A percentile compares a stretch with the other conserved stretches of the same genome.
Evolutionary conservation across 92 coral and sea anemone species (phyloP).

Genomic region (Palythoa grandiflora): DNA sequence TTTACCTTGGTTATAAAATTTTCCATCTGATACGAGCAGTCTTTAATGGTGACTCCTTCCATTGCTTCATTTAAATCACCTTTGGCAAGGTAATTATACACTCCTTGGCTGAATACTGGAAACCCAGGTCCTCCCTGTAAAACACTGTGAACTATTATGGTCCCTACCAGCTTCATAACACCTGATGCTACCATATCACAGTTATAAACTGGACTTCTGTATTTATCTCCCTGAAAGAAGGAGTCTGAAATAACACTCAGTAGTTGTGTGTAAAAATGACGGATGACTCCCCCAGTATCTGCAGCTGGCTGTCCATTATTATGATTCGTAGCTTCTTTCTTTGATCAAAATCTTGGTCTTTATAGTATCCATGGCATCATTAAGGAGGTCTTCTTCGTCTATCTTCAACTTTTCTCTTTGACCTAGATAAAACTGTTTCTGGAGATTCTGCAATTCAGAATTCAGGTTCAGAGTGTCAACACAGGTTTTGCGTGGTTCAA

Average conservation of each 20-base stretch:
- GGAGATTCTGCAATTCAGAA: slow-evolving; percentile 33
- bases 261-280: slow-evolving; percentile 73
- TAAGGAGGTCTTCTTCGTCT: slow-evolving; percentile 27
- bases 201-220: slow-evolving; percentile 62
- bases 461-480: slow-evolving; percentile 25
- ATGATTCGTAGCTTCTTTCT: background rate
- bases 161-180: slow-evolving; percentile 73
- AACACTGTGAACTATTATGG: slow-evolving; percentile 71
- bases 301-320: slow-evolving; percentile 31
- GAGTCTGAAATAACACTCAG: slow-evolving; percentile 1
- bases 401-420: slow-evolving; percentile 40
- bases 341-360: too few relatives aligned
- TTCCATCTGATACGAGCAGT: slow-evolving; percentile 47
- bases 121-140: slow-evolving; percentile 75
- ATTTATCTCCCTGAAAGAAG: slow-evolving; percentile 54
- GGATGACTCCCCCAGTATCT: slow-evolving; percentile 77
- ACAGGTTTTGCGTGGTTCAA: slow-evolving; percentile 6
- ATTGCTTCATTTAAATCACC: slow-evolving; percentile 59
- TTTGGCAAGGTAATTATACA: slow-evolving; percentile 65
- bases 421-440: slow-evolving; percentile 4
- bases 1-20: slow-evolving; percentile 43
- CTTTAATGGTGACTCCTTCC: slow-evolving; percentile 43
- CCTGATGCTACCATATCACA: slow-evolving; percentile 76
- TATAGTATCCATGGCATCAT: too few relatives aligned
- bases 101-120: slow-evolving; percentile 73